Conservation (phyloP, 2,113 vertebrate species). For the Circaetus cinerascens region DNA sequence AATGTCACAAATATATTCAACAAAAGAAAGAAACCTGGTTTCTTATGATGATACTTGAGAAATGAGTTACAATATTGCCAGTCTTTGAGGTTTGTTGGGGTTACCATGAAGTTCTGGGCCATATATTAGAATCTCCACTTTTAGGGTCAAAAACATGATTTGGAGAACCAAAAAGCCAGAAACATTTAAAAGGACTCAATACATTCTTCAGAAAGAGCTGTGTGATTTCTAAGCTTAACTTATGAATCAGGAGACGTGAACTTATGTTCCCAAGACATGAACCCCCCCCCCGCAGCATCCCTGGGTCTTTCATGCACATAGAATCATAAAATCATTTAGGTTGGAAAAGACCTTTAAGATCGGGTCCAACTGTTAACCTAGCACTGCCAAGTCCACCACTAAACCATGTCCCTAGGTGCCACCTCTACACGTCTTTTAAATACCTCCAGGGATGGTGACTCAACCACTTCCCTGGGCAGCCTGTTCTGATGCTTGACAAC, state of each 20-base stretch:
- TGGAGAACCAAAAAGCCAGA: background rate
- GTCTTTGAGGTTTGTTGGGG: background rate
- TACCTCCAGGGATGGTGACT: no score
- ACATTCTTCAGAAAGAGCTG: background rate
- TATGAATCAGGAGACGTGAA: background rate
- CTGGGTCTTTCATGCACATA: background rate
- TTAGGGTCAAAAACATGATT: background rate
- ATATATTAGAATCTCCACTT: background rate
- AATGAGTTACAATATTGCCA: background rate
- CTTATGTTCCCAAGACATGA: accelerated
- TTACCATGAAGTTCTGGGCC: background rate
- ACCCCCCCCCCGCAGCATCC: accelerated
- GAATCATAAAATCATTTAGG: background rate
- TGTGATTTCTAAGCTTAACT: background rate
- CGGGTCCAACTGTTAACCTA: no score
- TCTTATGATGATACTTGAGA: background rate
- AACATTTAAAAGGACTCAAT: background rate
- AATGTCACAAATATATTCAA: background rate
- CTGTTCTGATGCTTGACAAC: no score
- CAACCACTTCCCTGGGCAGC: no score
- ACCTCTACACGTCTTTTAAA: no score
- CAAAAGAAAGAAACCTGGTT: background rate
- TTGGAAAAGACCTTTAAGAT: background rate
- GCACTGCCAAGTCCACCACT: no score
- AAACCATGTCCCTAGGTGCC: no score